Evolutionary conservation across 2,797 vertebrate species (phyloP).

Genomic region (Vultur gryphus): DNA sequence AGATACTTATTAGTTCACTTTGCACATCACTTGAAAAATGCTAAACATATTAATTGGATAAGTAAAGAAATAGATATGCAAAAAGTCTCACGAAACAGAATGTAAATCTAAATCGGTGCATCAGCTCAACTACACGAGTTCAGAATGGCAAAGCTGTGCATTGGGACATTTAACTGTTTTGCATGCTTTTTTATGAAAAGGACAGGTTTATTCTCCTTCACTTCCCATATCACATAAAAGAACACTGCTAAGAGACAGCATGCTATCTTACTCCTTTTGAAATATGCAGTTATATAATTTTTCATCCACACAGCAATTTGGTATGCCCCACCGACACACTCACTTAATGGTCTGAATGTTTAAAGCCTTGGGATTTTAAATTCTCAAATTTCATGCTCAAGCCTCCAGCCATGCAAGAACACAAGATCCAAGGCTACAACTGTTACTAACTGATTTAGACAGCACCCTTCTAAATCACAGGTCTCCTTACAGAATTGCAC

Average conservation of each 20-base stretch:
- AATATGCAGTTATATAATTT: neutral
- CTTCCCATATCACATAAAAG: neutral
- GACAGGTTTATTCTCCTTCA: neutral
- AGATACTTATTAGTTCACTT: neutral
- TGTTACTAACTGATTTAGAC: neutral
- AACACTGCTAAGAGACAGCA: neutral
- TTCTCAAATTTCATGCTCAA: neutral
- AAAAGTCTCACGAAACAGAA: neutral
- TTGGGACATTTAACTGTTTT: neutral
- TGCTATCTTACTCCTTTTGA: neutral
- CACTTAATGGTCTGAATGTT: neutral
- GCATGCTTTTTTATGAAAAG: neutral
- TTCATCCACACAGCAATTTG: neutral
- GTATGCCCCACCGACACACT: neutral
- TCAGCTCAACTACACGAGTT: neutral
- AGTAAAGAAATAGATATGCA: neutral
- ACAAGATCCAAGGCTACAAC: neutral
- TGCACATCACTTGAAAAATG: neutral
- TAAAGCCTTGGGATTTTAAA: neutral
- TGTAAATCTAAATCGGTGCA: neutral
- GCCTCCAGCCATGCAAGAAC: neutral
- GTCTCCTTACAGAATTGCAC: neutral
- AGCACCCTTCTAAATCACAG: neutral
- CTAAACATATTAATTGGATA: neutral
- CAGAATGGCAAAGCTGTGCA: neutral